Evolutionary conservation across 2,888 invertebrate species (phyloP).

Genomic region (Tenodera sinensis): DNA sequence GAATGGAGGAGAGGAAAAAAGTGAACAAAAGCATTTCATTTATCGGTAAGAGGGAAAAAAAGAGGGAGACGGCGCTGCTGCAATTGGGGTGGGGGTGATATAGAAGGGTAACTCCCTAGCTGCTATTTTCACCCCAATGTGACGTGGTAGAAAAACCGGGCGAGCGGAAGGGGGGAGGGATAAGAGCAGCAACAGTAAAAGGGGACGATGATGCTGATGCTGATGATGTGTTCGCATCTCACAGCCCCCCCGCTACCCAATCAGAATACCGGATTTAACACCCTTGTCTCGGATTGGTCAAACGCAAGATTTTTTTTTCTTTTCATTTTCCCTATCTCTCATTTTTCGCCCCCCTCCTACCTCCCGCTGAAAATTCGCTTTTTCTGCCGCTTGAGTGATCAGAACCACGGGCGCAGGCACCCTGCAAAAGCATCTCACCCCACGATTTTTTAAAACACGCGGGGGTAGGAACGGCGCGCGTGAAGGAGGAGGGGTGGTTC

Average conservation of each 20-base stretch:
- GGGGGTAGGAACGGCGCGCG: not conserved
- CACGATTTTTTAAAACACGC: not conserved
- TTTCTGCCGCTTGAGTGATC: constrained; percentile 13
- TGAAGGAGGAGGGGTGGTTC: not conserved
- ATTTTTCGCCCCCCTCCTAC: not conserved
- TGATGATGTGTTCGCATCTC: not conserved
- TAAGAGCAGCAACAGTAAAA: not conserved
- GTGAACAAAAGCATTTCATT: constrained; percentile 19
- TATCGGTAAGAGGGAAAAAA: constrained; percentile 10
- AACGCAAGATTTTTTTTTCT: constrained; percentile 2
- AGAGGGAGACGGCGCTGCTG: not conserved
- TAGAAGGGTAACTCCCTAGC: constrained; percentile 3
- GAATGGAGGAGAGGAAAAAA: not conserved
- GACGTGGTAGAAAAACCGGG: not conserved
- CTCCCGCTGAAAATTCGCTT: not conserved
- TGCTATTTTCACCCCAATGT: constrained; percentile 14
- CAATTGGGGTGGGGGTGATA: not conserved
- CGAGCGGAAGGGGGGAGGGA: not conserved
- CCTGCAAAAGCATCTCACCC: not conserved
- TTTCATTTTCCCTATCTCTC: not conserved
- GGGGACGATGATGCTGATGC: not conserved
- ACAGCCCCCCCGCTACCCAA: constrained; percentile 6
- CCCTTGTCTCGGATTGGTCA: constrained; percentile 14
- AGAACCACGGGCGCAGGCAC: not conserved
- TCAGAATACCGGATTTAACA: constrained; percentile 17